Percentiles rank a stretch among this genome's conserved stretches.
Conservation (phyloP, 2,113 vertebrate species). For the Anguilla japonica region DNA sequence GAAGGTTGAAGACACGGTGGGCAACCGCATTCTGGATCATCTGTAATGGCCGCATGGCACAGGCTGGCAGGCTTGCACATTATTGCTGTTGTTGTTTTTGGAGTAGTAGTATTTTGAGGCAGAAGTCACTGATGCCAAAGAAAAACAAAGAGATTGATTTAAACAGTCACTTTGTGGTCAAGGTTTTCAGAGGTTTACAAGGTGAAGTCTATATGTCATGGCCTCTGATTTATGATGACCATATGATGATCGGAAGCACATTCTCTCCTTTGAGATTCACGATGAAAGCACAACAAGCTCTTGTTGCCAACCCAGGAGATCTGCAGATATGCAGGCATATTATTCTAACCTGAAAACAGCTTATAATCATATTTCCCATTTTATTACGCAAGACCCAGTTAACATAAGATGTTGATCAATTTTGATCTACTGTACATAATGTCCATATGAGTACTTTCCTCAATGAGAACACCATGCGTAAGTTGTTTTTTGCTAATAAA, state of each 20-base stretch:
- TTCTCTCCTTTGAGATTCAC: neutral
- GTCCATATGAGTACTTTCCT: neutral
- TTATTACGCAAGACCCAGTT: constrained; percentile 36
- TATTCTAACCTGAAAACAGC: neutral
- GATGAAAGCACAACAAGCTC: neutral
- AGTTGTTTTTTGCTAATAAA: neutral
- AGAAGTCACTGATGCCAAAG: too few relatives aligned
- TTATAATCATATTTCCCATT: constrained; percentile 35
- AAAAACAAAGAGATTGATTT: too few relatives aligned
- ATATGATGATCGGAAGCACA: neutral
- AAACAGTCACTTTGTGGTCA: too few relatives aligned
- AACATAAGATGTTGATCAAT: constrained; percentile 25
- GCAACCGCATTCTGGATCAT: too few relatives aligned
- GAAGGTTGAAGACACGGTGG: too few relatives aligned
- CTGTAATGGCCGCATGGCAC: too few relatives aligned
- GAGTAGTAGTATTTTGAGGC: too few relatives aligned
- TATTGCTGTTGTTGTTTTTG: too few relatives aligned
- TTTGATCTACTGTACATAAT: neutral
- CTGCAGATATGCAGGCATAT: constrained; percentile 3
- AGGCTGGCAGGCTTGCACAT: too few relatives aligned
- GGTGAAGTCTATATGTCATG: too few relatives aligned
- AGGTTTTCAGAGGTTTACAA: too few relatives aligned
- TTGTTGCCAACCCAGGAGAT: constrained; percentile 42
- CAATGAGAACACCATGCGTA: neutral
- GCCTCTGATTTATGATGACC: constrained; percentile 29